Evolutionary conservation across 2,113 vertebrate genomes (phyloP).

Genomic region (Hippocampus zosterae): DNA sequence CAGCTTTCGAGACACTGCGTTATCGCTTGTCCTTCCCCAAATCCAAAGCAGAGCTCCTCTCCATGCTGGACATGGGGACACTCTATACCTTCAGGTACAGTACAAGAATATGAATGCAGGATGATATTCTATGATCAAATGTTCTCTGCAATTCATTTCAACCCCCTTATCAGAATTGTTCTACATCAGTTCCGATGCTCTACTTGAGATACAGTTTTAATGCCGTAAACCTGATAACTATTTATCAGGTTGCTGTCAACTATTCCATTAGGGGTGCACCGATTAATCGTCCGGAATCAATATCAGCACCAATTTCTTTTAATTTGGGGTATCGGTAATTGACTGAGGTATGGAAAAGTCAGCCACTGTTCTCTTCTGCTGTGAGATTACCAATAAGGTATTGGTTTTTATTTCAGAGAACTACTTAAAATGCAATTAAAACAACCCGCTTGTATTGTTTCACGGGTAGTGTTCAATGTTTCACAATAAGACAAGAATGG

Average conservation of each 20-base stretch:
- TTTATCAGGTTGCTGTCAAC: background rate
- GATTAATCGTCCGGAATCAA: too few relatives aligned
- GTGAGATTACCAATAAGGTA: too few relatives aligned
- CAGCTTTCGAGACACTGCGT: slow-evolving; percentile 88
- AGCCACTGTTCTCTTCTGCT: too few relatives aligned
- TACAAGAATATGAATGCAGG: background rate
- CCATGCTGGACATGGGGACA: slow-evolving; percentile 89
- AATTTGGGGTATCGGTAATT: too few relatives aligned
- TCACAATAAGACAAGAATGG: too few relatives aligned
- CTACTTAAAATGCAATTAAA: too few relatives aligned
- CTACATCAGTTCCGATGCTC: background rate
- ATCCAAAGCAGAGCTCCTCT: slow-evolving; percentile 93
- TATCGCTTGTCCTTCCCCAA: slow-evolving; percentile 89
- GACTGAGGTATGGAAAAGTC: too few relatives aligned
- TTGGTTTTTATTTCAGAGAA: too few relatives aligned
- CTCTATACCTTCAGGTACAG: slow-evolving; percentile 92
- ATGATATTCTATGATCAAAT: background rate
- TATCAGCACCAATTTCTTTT: too few relatives aligned
- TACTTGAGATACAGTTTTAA: background rate
- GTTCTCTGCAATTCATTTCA: background rate
- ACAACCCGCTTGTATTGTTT: too few relatives aligned
- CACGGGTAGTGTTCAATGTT: too few relatives aligned
- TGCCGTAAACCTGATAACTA: background rate
- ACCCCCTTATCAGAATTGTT: background rate
- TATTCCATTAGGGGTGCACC: background rate